Evolutionary conservation across 23 tunicate genomes (phyloP).

Genomic region (Corella eumyota): DNA sequence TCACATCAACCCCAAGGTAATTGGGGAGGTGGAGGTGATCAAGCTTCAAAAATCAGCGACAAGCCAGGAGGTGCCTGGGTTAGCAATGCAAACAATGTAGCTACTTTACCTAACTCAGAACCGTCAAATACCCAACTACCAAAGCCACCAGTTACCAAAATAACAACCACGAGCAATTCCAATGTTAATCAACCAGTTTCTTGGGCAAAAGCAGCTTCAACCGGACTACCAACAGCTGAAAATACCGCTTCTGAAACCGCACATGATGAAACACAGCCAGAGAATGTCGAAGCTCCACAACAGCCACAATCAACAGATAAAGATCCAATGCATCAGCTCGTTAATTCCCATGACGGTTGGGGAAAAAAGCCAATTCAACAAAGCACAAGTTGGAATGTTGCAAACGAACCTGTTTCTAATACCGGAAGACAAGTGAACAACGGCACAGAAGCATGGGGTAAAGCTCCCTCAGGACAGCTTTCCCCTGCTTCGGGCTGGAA

Average conservation of each 20-base stretch:
- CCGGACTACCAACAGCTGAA: constrained; percentile 24
- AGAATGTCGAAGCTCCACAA: constrained; percentile 4
- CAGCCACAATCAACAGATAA: constrained; percentile 17
- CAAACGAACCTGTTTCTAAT: constrained; percentile 11
- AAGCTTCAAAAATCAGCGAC: constrained; percentile 16
- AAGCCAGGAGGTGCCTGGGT: constrained; percentile 44
- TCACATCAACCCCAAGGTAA: constrained; percentile 31
- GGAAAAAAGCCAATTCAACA: constrained; percentile 88
- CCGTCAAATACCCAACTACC: constrained; percentile 21
- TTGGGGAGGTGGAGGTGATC: constrained; percentile 49
- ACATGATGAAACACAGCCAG: constrained; percentile 9
- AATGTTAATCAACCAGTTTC: constrained; percentile 31
- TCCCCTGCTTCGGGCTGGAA: constrained; percentile 26
- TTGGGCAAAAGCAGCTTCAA: constrained; percentile 68
- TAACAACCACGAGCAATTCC: constrained; percentile 4
- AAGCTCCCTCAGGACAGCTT: constrained; percentile 20
- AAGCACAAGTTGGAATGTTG: constrained; percentile 75
- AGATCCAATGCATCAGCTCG: constrained; percentile 68
- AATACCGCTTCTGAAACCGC: constrained; percentile 9
- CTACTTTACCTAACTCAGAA: constrained; percentile 10
- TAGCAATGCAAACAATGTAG: constrained; percentile 8
- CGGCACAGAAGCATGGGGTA: constrained; percentile 97
- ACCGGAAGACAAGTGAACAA: constrained; percentile 36
- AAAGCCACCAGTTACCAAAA: constrained; percentile 8
- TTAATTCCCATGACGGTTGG: constrained; percentile 95